Evolutionary conservation across 2,888 invertebrate genomes (phyloP), one percentile per base, ranked within the genome.

Genomic region (Ctenicera cuprea): DNA sequence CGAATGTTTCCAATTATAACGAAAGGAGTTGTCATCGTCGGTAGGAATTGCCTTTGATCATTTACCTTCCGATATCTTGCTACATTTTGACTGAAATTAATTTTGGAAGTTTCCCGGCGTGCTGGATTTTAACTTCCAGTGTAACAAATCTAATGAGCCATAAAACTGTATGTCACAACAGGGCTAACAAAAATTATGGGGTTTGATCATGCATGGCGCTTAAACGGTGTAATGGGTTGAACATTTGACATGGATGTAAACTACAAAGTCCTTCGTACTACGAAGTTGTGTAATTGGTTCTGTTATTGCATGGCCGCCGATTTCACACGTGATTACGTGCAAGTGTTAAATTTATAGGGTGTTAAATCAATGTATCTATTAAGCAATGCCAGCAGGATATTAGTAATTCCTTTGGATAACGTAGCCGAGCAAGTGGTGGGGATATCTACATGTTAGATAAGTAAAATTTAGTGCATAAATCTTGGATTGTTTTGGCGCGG

Each of bases 311-410:
- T 41, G 65, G 50, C 20, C 41, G 38, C 50, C 37, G 65, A 66
- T 66, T 66, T 66, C 65, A 52, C 54, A 66, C 65, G 65, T 66
- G 65, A 66, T 66, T 66, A 66, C 52, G 65, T 66, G 65, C 52
- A 54, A 66, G 65, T 66, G 65, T 41, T 66, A 16, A 26, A 66
- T 66, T 66, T 66, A 66, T 66, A 16, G 65, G 65, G 65, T 66
- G 65, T 52, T 66, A 66, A 66, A 66, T 66, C 65, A 66, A 66
- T 50, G 65, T 66, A 66, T 66, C 65, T 50, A 66, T 59, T 68
- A 68, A 16, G 59, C 43, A 66, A 52, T 66, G 65, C 16, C 30
- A 41, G 65, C 52, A 66, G 65, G 65, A 54, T 54, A 66, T 64
- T 64, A 64, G 64, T 5, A 33, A 22, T 30, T 45, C 45, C 45